A percentile compares a stretch with the other conserved stretches of the same genome.
phyloP scores from a whole-genome alignment of 2,888 invertebrate species.

The Polydrusus tereticollis region DNA sequence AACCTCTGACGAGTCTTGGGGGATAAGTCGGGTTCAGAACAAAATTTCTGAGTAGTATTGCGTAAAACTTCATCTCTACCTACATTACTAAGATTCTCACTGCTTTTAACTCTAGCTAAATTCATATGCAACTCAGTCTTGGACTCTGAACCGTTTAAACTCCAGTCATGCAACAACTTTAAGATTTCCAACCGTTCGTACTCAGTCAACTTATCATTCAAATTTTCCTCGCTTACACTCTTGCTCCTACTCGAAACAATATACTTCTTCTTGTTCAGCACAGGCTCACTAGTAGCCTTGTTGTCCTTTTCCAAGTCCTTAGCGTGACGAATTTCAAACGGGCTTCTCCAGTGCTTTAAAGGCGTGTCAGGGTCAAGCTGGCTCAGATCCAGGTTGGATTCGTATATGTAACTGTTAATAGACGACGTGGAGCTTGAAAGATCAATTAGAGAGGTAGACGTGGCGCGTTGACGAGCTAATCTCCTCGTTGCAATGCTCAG shows the following conservation, averaged over 20 bases:
- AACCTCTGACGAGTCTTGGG: conserved; percentile 53
- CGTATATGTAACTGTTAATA: conserved; percentile 64
- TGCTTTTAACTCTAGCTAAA: conserved; percentile 42
- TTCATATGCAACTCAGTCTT: conserved; percentile 59
- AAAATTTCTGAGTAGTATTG: conserved; percentile 55
- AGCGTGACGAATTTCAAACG: conserved; percentile 77
- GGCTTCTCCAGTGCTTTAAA: conserved; percentile 73
- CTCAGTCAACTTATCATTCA: conserved; percentile 63
- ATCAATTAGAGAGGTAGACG: conserved; percentile 64
- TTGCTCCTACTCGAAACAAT: conserved; percentile 56
- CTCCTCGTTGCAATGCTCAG: conserved; percentile 60
- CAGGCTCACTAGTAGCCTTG: conserved; percentile 63
- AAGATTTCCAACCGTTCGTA: conserved; percentile 65
- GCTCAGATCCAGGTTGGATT: conserved; percentile 65
- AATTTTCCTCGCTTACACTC: conserved; percentile 61
- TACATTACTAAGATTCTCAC: conserved; percentile 40
- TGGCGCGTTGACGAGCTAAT: conserved; percentile 56
- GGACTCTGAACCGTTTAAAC: conserved; percentile 64
- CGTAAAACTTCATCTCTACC: conserved; percentile 49
- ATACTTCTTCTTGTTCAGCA: conserved; percentile 55
- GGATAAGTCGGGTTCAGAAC: conserved; percentile 62
- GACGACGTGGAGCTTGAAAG: conserved; percentile 66
- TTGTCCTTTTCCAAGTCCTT: conserved; percentile 78
- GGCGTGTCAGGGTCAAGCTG: conserved; percentile 61
- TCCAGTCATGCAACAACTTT: conserved; percentile 66